phyloP scores from a whole-genome alignment of 2,113 vertebrate species.

The Microcebus griseorufus region DNA sequence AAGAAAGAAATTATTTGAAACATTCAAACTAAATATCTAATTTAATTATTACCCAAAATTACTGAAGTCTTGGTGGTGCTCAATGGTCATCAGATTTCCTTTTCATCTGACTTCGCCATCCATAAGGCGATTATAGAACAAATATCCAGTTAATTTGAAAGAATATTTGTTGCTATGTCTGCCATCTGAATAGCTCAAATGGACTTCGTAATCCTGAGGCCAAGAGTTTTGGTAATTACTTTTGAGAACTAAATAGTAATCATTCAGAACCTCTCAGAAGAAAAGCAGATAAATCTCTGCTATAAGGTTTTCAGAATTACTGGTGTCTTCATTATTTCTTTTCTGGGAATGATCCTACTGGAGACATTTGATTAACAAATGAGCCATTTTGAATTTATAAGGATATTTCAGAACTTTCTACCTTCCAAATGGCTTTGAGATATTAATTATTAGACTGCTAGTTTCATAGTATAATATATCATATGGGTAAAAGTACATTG shows the following conservation, averaged over 20 bases:
- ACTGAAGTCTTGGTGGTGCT: background rate
- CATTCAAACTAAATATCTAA: background rate
- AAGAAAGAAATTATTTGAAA: background rate
- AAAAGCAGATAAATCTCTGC: background rate
- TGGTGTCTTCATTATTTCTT: background rate
- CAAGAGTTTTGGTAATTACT: background rate
- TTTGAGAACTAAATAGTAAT: background rate
- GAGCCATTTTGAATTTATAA: background rate
- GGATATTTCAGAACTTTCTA: background rate
- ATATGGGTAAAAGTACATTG: background rate
- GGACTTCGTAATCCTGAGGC: background rate
- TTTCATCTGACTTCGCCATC: background rate
- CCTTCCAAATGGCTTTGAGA: background rate
- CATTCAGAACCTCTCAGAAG: background rate
- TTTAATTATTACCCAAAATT: background rate
- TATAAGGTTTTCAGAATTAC: slow-evolving; percentile 16
- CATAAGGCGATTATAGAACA: background rate
- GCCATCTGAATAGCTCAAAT: background rate
- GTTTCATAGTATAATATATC: background rate
- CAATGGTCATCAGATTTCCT: background rate
- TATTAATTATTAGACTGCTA: background rate
- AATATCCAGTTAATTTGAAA: background rate
- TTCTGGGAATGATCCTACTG: background rate
- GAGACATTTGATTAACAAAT: background rate
- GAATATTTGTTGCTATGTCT: background rate